These are phyloP conservation scores for Holotrichia oblita DNA, from an alignment of 1,140 invertebrate genomes.

Conservation along the genomic window DNA sequence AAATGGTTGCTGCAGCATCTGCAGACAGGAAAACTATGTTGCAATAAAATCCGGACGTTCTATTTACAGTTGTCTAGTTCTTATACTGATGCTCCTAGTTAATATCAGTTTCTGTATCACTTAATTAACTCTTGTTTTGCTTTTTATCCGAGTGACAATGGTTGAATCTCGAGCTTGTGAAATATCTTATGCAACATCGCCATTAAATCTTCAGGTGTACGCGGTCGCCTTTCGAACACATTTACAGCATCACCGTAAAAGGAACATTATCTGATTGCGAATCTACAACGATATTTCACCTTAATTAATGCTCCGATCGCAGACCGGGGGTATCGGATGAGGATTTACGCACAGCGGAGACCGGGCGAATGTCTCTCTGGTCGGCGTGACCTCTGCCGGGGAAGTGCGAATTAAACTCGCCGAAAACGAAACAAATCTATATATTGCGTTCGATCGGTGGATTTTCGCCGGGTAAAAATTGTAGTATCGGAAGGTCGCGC, in stretches of 20 bases:
- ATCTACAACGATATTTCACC: slow-evolving; percentile 28
- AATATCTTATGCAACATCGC: slow-evolving; percentile 20
- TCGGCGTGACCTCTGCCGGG: slow-evolving; percentile 18
- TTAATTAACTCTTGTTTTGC: slow-evolving; percentile 5
- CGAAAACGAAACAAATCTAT: slow-evolving; percentile 25
- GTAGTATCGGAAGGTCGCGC: background rate
- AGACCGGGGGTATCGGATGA: background rate
- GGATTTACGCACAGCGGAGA: background rate
- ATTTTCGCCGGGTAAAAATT: background rate
- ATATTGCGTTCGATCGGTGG: background rate
- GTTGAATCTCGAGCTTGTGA: background rate
- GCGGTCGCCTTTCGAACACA: background rate
- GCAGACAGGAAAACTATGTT: no score
- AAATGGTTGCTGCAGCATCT: no score
- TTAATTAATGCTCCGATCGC: slow-evolving; percentile 27
- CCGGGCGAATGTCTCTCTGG: slow-evolving; percentile 5
- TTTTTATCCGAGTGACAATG: slow-evolving; percentile 17
- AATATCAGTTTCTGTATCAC: background rate
- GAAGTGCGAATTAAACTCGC: slow-evolving; percentile 26
- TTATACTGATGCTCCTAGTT: background rate
- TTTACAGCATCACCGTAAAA: slow-evolving; percentile 1
- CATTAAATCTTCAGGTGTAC: slow-evolving; percentile 27
- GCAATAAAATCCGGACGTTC: no score
- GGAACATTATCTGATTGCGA: slow-evolving; percentile 30
- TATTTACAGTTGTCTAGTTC: background rate